Conservation (phyloP, 2,113 vertebrate species). For the Erythrocercus mccallii region DNA sequence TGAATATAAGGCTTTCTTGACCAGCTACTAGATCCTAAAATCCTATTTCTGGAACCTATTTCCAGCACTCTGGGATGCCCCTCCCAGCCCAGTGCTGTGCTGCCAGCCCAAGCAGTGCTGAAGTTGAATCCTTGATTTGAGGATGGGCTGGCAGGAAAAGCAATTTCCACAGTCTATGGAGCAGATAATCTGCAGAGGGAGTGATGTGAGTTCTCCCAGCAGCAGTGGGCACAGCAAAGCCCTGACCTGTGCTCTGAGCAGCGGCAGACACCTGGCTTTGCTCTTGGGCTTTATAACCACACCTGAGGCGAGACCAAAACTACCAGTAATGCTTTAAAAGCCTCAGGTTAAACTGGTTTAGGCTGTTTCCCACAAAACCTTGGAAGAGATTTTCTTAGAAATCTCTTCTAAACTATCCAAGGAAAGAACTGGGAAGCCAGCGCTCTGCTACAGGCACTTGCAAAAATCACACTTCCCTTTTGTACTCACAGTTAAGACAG, state of each 20-base stretch:
- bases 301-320: not conserved
- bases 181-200: not conserved
- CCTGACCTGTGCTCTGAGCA: fast-evolving
- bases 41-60: not conserved
- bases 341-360: not conserved
- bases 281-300: not conserved
- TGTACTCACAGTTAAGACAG: not conserved
- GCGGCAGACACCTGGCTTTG: fast-evolving
- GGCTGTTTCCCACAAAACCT: not conserved
- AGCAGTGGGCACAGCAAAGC: not conserved
- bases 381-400: not conserved
- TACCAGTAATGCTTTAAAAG: not conserved
- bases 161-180: not conserved
- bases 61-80: not conserved
- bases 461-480: not conserved
- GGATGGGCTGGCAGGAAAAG: not conserved
- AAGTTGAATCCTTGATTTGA: not conserved
- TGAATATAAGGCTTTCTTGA: not conserved
- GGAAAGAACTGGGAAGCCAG: not conserved
- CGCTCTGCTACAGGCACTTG: not conserved
- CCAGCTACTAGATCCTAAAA: not conserved
- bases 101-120: not conserved
- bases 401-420: not conserved
- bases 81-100: fast-evolving
- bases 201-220: fast-evolving